These are phyloP conservation scores for Cottus gobio DNA, from an alignment of 2,113 vertebrate genomes.

Conservation along the genomic window DNA sequence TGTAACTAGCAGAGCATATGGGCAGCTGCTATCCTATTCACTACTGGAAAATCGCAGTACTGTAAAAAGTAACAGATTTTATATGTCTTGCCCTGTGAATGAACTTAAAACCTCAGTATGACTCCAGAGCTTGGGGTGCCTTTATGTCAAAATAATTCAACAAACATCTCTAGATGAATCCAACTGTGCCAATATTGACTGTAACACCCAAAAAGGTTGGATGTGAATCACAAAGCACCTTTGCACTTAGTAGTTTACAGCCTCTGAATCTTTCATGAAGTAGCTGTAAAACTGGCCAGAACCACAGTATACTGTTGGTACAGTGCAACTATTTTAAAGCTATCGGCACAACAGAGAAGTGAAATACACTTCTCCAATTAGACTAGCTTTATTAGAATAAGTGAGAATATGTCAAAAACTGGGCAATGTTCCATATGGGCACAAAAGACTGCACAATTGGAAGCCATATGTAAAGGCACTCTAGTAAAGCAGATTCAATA, in stretches of 20 bases:
- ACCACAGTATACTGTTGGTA: conserved; percentile 2
- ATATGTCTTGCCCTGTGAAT: conserved; percentile 1
- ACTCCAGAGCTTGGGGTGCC: not conserved
- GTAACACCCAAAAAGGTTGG: conserved; percentile 37
- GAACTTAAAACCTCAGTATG: not conserved
- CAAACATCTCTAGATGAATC: not conserved
- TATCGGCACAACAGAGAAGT: not conserved
- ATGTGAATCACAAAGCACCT: conserved; percentile 52
- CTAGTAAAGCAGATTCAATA: not conserved
- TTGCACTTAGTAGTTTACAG: conserved; percentile 67
- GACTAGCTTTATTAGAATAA: not conserved
- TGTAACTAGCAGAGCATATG: not conserved
- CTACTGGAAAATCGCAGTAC: not conserved
- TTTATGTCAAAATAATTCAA: conserved; percentile 1
- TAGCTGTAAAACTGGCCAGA: conserved; percentile 23
- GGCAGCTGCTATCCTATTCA: not conserved
- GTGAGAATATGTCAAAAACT: not conserved
- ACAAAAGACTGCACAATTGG: not conserved
- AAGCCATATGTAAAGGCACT: not conserved
- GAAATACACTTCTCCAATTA: conserved; percentile 18
- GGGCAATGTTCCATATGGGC: not conserved
- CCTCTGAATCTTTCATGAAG: conserved; percentile 74
- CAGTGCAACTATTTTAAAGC: conserved; percentile 23
- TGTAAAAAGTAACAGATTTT: not conserved
- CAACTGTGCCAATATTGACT: not conserved